A percentile compares a stretch with the other conserved stretches of the same genome.
phyloP scores from a whole-genome alignment of 1,140 invertebrate genomes.

The Drosophila carrolli region DNA sequence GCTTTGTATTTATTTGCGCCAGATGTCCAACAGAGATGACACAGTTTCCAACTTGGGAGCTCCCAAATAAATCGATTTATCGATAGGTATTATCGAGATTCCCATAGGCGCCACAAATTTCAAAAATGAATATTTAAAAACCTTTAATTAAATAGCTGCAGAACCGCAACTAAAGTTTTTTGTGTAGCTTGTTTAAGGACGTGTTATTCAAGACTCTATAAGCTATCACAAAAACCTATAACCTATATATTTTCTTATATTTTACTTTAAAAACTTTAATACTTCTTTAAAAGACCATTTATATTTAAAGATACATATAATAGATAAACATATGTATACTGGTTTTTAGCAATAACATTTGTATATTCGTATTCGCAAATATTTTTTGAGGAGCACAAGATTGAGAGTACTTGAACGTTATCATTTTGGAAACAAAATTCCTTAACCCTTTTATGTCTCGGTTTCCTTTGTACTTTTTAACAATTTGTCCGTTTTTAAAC shows the following conservation, averaged over 20 bases:
- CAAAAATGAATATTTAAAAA: neutral
- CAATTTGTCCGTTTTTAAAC: slow-evolving; percentile 6
- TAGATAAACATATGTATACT: neutral
- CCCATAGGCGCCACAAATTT: neutral
- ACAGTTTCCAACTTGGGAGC: neutral
- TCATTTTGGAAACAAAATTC: neutral
- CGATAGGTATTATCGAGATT: neutral
- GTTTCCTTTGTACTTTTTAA: slow-evolving; percentile 4
- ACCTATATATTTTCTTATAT: too few species aligned
- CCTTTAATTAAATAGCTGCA: neutral
- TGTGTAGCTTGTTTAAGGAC: too few species aligned
- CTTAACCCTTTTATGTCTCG: neutral
- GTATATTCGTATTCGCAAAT: neutral
- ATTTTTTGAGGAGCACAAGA: neutral
- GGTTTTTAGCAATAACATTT: neutral
- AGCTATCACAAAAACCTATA: too few species aligned
- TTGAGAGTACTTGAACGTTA: neutral
- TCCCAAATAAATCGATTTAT: neutral
- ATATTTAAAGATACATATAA: too few species aligned
- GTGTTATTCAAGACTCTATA: too few species aligned
- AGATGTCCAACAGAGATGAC: slow-evolving; percentile 21
- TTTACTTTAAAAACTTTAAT: too few species aligned
- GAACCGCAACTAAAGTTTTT: too few species aligned
- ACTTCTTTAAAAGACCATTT: too few species aligned
- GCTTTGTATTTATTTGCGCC: slow-evolving; percentile 26